Conservation (phyloP, 2,888 invertebrate genomes). For the Nephrotoma appendiculata region DNA sequence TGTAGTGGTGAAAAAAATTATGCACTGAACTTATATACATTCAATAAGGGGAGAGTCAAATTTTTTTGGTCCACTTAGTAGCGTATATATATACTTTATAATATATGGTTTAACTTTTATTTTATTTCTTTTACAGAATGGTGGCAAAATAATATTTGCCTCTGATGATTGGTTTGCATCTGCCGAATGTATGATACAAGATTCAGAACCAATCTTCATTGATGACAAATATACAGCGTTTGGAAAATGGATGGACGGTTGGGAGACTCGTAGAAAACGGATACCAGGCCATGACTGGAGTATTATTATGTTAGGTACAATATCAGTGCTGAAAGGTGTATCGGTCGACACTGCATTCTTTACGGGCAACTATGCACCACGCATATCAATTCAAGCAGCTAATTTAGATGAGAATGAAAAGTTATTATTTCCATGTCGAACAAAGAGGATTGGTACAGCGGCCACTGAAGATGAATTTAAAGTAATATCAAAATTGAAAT, state of each 20-base stretch:
- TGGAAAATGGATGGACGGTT: constrained; percentile 57
- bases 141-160: constrained; percentile 42
- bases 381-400: constrained; percentile 45
- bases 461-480: constrained; percentile 34
- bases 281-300: constrained; percentile 48
- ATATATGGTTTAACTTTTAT: neutral
- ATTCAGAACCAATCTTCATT: constrained; percentile 39
- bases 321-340: constrained; percentile 38
- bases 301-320: constrained; percentile 40
- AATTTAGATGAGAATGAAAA: constrained; percentile 36
- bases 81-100: too few species aligned
- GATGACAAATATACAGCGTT: constrained; percentile 42
- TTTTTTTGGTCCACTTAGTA: too few species aligned
- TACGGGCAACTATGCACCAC: constrained; percentile 47
- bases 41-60: too few species aligned
- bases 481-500: constrained; percentile 32
- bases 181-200: constrained; percentile 42
- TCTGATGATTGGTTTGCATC: constrained; percentile 49
- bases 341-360: constrained; percentile 46
- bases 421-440: constrained; percentile 33
- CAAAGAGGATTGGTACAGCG: constrained; percentile 35
- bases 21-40: too few species aligned
- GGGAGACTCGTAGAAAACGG: constrained; percentile 48
- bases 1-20: too few species aligned
- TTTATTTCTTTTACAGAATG: constrained; percentile 29